Evolutionary conservation across 2,888 invertebrate genomes (phyloP), one percentile per base, ranked within the genome.

Genomic region (Ophion ventricosus): DNA sequence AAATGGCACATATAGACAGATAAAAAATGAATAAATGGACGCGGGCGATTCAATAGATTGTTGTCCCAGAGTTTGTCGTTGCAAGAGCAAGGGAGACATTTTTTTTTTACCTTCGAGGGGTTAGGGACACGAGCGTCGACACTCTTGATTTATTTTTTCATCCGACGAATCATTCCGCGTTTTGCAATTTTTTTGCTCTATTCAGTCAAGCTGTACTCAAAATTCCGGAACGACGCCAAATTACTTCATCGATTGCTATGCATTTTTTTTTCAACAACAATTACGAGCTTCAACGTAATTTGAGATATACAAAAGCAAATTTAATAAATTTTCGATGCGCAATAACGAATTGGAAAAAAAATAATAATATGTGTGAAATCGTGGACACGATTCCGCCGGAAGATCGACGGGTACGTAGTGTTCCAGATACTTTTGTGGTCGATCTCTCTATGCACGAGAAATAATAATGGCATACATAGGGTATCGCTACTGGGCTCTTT

Each of bases 21-120:
- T 49, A 49, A 49, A 66, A 14, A 35, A 54, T 23, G 26, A 57
- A 67, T 17, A 26, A 76, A 66, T 66, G 57, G 35, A 26, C 25
- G 35, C 57, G 25, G 57, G 40, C 67, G 43, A 17, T 67, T 76
- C 57, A 67, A 76, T 57, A 67, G 76, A 57, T 43, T 17, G 29
- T 61, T 73, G 14, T 40, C 8, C 8, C 40, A 35, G 35, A 14
- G 35, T 40, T 64, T 8, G 35, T 64, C 26, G 14, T n/a, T 35
- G 40, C 17, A 1, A 20, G 35, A 61, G 26, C 26, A 20, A n/a
- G 64, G 14, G 64, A 64, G 26, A 40, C n/a, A 11, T 35, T 29
- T 54, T 49, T 57, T 29, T 20, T 23, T 29, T 20, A 40, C 57
- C 61, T 57, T 43, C 43, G 43, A 29, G 49, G 14, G 49, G 49